A percentile compares a stretch with the other conserved stretches of the same genome.
These are phyloP conservation scores for Steinernema carpocapsae DNA, from an alignment of 2,888 invertebrate species.

Conservation along the genomic window DNA sequence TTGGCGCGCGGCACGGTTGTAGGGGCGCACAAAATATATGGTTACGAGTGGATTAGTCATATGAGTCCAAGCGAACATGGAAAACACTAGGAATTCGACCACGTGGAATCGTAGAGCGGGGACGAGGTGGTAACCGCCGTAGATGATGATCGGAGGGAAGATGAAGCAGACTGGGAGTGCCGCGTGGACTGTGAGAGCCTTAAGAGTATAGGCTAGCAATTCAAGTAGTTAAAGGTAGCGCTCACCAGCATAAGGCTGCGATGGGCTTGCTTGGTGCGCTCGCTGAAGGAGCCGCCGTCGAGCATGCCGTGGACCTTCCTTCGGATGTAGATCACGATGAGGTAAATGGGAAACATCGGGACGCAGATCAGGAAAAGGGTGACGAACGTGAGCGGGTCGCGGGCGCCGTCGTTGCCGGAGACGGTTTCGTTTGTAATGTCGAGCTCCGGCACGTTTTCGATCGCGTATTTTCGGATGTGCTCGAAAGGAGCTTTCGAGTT, in stretches of 20 bases:
- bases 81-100: background rate
- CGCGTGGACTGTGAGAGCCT: constrained; percentile 56
- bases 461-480: constrained; percentile 47
- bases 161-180: constrained; percentile 54
- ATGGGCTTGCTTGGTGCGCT: constrained; percentile 8
- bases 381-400: constrained; percentile 50
- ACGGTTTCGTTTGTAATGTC: constrained; percentile 37
- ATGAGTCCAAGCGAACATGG: constrained; percentile 18
- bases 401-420: constrained; percentile 54
- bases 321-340: constrained; percentile 50
- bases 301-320: constrained; percentile 46
- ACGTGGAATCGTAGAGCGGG: constrained; percentile 9
- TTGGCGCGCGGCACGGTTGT: background rate
- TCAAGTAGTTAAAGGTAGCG: too few species aligned
- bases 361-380: constrained; percentile 53
- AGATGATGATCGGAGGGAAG: constrained; percentile 56
- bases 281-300: constrained; percentile 11
- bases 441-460: constrained; percentile 41
- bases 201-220: background rate
- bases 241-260: constrained; percentile 18
- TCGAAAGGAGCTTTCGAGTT: constrained; percentile 52
- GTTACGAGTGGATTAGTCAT: background rate
- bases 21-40: background rate
- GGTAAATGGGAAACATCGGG: constrained; percentile 60
- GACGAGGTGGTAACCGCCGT: constrained; percentile 53